A percentile compares a stretch with the other conserved stretches of the same genome.
Conservation (phyloP, 2,113 vertebrate species). For the Cephalopterus ornatus region DNA sequence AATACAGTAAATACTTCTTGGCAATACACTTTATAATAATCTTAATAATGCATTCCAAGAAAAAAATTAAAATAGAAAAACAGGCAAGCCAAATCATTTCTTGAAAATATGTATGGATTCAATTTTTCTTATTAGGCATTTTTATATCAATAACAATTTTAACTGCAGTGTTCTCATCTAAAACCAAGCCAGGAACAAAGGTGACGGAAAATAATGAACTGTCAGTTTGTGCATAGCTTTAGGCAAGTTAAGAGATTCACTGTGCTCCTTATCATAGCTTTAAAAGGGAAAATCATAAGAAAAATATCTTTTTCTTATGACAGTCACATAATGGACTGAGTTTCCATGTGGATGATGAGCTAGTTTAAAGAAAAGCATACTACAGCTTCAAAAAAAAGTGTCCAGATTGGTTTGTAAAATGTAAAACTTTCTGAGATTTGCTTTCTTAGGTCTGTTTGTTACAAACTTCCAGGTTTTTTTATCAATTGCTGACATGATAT, state of each 20-base stretch:
- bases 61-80: not conserved
- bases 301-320: not conserved
- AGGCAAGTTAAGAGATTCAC: not conserved
- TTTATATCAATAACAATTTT: not conserved
- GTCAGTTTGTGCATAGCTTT: not conserved
- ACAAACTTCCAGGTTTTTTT: not conserved
- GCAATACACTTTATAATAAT: not conserved
- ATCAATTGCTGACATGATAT: not conserved
- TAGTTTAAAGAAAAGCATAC: constrained; percentile 30
- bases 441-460: not conserved
- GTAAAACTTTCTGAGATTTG: constrained; percentile 40
- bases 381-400: not conserved
- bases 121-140: not conserved
- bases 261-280: not conserved
- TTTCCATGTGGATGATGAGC: constrained; percentile 1
- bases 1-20: not conserved
- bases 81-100: not conserved
- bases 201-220: not conserved
- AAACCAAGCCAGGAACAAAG: not conserved
- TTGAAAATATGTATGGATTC: not conserved
- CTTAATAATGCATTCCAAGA: not conserved
- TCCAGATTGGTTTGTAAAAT: not conserved
- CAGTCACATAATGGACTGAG: not conserved
- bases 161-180: not conserved
- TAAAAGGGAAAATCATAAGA: not conserved